phyloP scores from a whole-genome alignment of 2,888 invertebrate species.

The Hydraecia micacea region DNA sequence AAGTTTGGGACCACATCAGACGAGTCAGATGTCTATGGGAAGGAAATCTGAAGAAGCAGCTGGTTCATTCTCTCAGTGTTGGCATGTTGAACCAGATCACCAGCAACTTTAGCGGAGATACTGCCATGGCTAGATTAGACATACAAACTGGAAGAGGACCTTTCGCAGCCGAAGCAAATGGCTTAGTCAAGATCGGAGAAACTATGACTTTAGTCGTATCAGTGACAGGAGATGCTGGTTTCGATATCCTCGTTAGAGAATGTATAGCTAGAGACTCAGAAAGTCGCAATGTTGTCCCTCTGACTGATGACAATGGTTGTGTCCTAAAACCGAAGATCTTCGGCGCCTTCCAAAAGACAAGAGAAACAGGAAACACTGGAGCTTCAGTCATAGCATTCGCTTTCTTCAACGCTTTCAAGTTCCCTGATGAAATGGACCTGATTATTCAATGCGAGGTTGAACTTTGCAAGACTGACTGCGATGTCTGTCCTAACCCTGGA shows the following conservation, averaged over 20 bases:
- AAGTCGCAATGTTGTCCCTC: constrained; percentile 91
- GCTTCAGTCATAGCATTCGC: constrained; percentile 94
- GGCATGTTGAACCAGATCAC: constrained; percentile 95
- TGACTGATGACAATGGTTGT: constrained; percentile 94
- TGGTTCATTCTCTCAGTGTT: constrained; percentile 93
- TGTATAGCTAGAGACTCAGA: constrained; percentile 94
- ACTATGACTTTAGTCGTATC: constrained; percentile 95
- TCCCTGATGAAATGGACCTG: constrained; percentile 96
- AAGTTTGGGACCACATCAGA: constrained; percentile 95
- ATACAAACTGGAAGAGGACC: constrained; percentile 95
- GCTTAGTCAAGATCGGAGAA: constrained; percentile 95
- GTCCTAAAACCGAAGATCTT: constrained; percentile 94
- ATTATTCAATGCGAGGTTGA: constrained; percentile 95
- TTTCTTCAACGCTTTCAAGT: constrained; percentile 95
- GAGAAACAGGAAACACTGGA: constrained; percentile 93
- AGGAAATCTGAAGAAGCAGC: constrained; percentile 94
- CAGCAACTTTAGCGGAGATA: constrained; percentile 96
- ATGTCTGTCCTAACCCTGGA: constrained; percentile 92
- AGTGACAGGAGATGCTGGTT: constrained; percentile 94
- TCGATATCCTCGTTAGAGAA: constrained; percentile 94
- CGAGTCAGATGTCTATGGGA: constrained; percentile 95
- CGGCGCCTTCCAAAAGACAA: constrained; percentile 95
- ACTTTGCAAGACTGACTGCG: constrained; percentile 94
- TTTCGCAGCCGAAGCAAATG: constrained; percentile 93
- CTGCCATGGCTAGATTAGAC: constrained; percentile 94